These are phyloP conservation scores for Oncorhynchus keta DNA, from an alignment of 2,113 vertebrate genomes.

Conservation along the genomic window DNA sequence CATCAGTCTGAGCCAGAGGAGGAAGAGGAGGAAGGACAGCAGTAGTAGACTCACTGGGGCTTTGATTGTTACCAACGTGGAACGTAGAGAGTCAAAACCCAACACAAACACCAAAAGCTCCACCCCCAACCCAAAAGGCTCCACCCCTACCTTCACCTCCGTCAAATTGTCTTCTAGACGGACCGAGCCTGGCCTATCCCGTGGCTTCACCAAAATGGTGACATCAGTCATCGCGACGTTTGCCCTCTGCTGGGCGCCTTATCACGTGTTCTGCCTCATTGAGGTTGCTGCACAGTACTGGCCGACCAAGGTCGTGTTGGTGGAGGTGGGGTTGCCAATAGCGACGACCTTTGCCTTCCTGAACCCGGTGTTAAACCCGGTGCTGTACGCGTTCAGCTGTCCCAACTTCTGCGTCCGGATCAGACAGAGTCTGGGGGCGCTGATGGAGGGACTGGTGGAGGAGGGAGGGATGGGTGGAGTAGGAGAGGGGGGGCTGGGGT, in stretches of 20 bases:
- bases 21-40: constrained; percentile 63
- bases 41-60: constrained; percentile 7
- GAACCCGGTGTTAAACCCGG: constrained; percentile 84
- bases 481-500: neutral
- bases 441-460: constrained; percentile 72
- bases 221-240: constrained; percentile 83
- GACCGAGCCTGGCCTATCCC: constrained; percentile 52
- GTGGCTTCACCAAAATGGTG: constrained; percentile 85
- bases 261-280: constrained; percentile 81
- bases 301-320: neutral
- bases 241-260: constrained; percentile 85
- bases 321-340: constrained; percentile 59
- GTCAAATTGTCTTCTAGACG: neutral
- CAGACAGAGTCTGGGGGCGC: constrained; percentile 60
- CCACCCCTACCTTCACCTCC: neutral
- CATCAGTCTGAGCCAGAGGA: constrained; percentile 74
- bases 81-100: neutral
- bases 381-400: constrained; percentile 90
- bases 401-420: constrained; percentile 80
- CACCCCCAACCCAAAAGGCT: neutral
- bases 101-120: neutral
- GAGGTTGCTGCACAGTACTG: constrained; percentile 70
- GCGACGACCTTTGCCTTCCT: constrained; percentile 82
- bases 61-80: constrained; percentile 6
- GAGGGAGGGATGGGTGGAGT: constrained; percentile 44